Percentiles rank a stretch among this genome's conserved stretches.
phyloP scores from a whole-genome alignment of 1,140 invertebrate genomes.

The Drosophila mauritiana region DNA sequence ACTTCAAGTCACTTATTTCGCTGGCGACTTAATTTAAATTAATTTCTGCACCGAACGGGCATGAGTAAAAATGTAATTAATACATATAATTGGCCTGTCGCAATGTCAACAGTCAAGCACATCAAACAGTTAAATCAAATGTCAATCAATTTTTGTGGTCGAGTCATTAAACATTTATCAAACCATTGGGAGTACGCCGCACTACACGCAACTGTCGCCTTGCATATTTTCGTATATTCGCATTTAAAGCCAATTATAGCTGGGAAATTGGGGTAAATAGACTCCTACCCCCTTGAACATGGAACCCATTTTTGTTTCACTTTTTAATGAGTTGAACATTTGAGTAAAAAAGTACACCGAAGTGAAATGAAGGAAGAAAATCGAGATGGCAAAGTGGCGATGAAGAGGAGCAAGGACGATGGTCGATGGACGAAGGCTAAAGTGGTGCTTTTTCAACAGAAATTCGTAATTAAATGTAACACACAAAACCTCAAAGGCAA shows the following conservation, averaged over 20 bases:
- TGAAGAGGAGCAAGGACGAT: background rate
- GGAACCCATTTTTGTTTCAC: slow-evolving; percentile 31
- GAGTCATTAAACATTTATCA: slow-evolving; percentile 49
- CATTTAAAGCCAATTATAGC: slow-evolving; percentile 32
- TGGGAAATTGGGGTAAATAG: slow-evolving; percentile 22
- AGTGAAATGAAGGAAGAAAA: slow-evolving; percentile 23
- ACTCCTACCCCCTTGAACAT: background rate
- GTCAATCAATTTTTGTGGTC: slow-evolving; percentile 67
- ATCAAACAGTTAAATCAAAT: slow-evolving; percentile 49
- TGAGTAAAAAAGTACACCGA: slow-evolving; percentile 17
- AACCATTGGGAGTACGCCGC: slow-evolving; percentile 7
- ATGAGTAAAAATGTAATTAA: slow-evolving; percentile 66
- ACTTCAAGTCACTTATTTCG: slow-evolving; percentile 12
- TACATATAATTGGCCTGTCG: slow-evolving; percentile 55
- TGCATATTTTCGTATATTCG: slow-evolving; percentile 7
- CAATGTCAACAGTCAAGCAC: slow-evolving; percentile 11
- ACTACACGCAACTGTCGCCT: slow-evolving; percentile 18
- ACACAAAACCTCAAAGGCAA: slow-evolving; percentile 76
- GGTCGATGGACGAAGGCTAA: background rate
- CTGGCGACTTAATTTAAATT: slow-evolving; percentile 55
- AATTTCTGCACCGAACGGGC: slow-evolving; percentile 41
- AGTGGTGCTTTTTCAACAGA: slow-evolving; percentile 57
- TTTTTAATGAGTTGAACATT: slow-evolving; percentile 72
- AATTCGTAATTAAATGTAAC: slow-evolving; percentile 73
- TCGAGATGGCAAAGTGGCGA: background rate